Base-by-base conservation (phyloP, 2,113 vertebrate species). In the Lamprotornis superbus region DNA sequence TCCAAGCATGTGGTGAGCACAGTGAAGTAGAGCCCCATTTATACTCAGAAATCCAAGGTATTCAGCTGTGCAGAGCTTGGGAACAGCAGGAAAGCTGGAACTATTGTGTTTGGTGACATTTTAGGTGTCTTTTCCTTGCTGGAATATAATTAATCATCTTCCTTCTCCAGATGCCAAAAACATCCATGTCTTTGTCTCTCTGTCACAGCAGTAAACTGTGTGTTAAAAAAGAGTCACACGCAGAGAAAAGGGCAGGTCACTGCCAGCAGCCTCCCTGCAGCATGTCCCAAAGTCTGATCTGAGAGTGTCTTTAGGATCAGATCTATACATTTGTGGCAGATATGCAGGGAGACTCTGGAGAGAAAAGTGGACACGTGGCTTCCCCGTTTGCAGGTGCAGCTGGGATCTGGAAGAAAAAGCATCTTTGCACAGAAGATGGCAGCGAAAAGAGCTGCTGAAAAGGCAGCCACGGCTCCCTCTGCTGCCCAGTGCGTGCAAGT, bases 401-500 rank as follows among this genome's bases (percentile, higher is more conserved):
- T 90, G 46, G 91, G 86, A 61, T 96, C 96, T 96, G 98, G 96
- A 61, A 99, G 97, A 94, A 99, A 97, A 97, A 99, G 99, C 83
- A 99, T 99, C 94, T 99, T 99, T 98, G 99, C 99, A 30, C 98
- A 98, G 71, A 99, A 99, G 94, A 98, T 99, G 94, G 99, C 98
- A 93, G 98, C 98, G 37, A 98, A 98, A 94, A 98, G 97, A 89
- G 87, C 95, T 11, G 96, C 97, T 79, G 98, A 98, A 87, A 97
- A 88, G 90, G 64, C 76, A 53, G 78, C 74, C 49, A 52, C 71
- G 55, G 30, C 91, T 59, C 75, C 89, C 89, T 89, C 89, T 91
- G 69, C 68, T 93, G 83, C 89, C 9, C 82, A 83, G 68, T 83
- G 25, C 3, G 0, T 50, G 80, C 80, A 75, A 31, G 9, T 24